phyloP scores from a whole-genome alignment of 2,113 vertebrate species.

The Eidolon helvum region DNA sequence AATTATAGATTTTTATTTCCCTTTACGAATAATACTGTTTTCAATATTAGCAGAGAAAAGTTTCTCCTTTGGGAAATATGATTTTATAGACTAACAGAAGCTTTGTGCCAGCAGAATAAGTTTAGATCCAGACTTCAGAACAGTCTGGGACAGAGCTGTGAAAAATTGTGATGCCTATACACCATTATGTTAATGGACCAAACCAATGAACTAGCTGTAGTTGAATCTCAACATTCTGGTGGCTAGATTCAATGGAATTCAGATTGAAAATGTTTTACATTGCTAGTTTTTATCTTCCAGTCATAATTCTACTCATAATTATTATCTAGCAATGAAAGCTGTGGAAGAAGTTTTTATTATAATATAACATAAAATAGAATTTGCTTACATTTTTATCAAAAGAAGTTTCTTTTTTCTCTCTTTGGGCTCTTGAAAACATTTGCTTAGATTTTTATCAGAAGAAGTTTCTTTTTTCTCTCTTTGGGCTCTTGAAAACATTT shows the following conservation, averaged over 20 bases:
- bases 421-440: neutral
- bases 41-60: conserved; percentile 4
- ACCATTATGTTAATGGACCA: neutral
- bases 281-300: neutral
- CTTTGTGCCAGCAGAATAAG: neutral
- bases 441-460: neutral
- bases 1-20: neutral
- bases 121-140: neutral
- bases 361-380: neutral
- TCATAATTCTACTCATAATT: neutral
- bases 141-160: neutral
- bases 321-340: neutral
- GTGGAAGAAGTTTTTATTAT: neutral
- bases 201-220: neutral
- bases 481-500: neutral
- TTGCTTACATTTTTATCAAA: neutral
- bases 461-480: neutral
- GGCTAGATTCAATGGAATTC: neutral
- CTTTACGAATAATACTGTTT: conserved; percentile 25
- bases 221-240: neutral
- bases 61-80: neutral
- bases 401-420: neutral
- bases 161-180: neutral
- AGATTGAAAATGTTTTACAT: neutral
- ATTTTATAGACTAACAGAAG: neutral